Base-by-base conservation (phyloP, 2,888 invertebrate species). In the Acheta domesticus region DNA sequence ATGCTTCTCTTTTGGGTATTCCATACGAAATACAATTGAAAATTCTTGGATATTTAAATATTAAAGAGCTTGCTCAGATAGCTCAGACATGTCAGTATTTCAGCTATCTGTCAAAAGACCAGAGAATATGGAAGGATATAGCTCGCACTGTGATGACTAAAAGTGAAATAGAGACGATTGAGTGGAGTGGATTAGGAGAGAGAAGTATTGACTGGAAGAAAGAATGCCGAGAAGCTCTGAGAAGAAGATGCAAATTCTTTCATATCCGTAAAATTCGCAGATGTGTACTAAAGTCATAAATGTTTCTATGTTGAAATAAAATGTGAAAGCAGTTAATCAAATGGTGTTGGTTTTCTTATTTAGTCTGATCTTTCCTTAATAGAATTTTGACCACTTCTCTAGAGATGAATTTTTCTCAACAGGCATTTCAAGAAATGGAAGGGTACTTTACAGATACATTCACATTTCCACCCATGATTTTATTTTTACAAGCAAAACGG, bases 81-180 rank as follows among this genome's bases (percentile, higher is more conserved):
- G 14, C 62, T 19, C 62, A 62, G n/a, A 62, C 62, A 5, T 62
- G 62, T 8, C 14, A n/a, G 14, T 62, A 62, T 62, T 62, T 62
- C n/a, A 62, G n/a, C n/a, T 62, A 62, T 62, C n/a, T 62, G 62
- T 62, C 62, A 62, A 62, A 62, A 62, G 62, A 62, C 11, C 62
- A 62, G 11, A 62, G 62, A 16, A 14, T 62, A n/a, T 62, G 62
- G 62, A 62, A 62, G 11, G 16, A 62, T 19, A 62, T 62, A 19
- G 62, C 62, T 14, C n/a, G n/a, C n/a, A 62, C 14, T 62, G n/a
- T n/a, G 14, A 19, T 62, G 62, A 62, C 16, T 5, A 62, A n/a
- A 62, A 62, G 62, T 19, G 62, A 62, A 62, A n/a, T 62, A n/a
- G 62, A 62, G n/a, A 19, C n/a, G 1, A 62, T n/a, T 62, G 62